Evolutionary conservation across 2,797 vertebrate genomes (phyloP), one percentile per base, ranked within the genome.

Genomic region (Vespertilio murinus): DNA sequence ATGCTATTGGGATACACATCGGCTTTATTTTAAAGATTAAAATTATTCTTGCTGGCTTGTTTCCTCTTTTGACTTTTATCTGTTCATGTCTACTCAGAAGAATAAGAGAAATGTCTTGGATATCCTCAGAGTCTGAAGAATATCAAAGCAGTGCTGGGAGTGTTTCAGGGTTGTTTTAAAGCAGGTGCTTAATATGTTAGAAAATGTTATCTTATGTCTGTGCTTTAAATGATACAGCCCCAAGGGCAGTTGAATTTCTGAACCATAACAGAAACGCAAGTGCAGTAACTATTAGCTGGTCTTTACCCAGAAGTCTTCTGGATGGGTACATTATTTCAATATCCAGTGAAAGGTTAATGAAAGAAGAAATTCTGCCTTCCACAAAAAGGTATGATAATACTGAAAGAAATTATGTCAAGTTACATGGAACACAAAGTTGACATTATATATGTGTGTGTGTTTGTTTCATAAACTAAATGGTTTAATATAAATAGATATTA

Each of bases 281-380:
- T 70, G 98, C 98, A 95, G 95, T 99, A 97, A 97, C 96, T 93
- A 86, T 99, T 96, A 86, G 93, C 64, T 99, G 99, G 98, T 95
- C 95, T 86, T 70, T 83, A 91, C 94, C 96, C 77, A 97, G 74
- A 74, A 98, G 98, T 95, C 80, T 91, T 54, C 95, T 97, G 94
- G 98, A 98, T 93, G 97, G 98, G 52, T 98, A 98, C 94, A 83
- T 98, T 87, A 97, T 99, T 97, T 98, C 98, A 96, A 98, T 99
- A 98, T 98, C 92, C 97, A 98, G 98, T 94, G 95, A 94, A 90
- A 98, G 91, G 81, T 98, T 97, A 94, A 97, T 38, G 40, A 97
- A 98, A 90, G 97, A 98, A 95, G 97, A 98, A 96, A 97, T 93
- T 8, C 83, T 98, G 42, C 90, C 96, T 96, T 96, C 97, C 45